phyloP scores from a whole-genome alignment of 2,888 invertebrate species.

The Formica aserva region DNA sequence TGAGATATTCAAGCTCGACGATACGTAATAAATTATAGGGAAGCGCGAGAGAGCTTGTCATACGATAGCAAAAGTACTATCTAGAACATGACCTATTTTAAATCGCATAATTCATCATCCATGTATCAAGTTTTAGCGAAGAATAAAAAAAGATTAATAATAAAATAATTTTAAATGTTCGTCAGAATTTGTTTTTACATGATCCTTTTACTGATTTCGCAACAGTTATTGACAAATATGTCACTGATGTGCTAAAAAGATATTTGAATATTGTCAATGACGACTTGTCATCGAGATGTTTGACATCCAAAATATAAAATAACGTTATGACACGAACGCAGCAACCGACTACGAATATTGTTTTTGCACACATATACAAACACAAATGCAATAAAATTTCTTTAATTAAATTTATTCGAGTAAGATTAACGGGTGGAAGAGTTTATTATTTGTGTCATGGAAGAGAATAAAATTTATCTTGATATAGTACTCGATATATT shows the following conservation, averaged over 20 bases:
- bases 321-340: neutral
- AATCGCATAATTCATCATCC: neutral
- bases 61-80: neutral
- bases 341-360: neutral
- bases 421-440: too few species aligned
- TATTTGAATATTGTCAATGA: too few species aligned
- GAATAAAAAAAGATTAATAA: neutral
- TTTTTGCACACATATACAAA: neutral
- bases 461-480: too few species aligned
- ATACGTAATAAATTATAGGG: constrained; percentile 18
- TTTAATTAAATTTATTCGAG: too few species aligned
- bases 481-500: too few species aligned
- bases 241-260: too few species aligned
- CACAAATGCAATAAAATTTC: too few species aligned
- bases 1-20: neutral
- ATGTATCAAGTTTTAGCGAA: neutral
- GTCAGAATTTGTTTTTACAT: neutral
- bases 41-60: neutral
- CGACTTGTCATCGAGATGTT: too few species aligned
- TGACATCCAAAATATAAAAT: too few species aligned
- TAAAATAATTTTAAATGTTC: neutral
- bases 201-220: neutral
- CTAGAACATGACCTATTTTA: neutral
- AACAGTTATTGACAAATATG: too few species aligned
- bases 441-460: too few species aligned